A percentile compares a stretch with the other conserved stretches of the same genome.
Evolutionary conservation across 2,797 vertebrate genomes (phyloP).

Genomic region (Cryptoprocta ferox): DNA sequence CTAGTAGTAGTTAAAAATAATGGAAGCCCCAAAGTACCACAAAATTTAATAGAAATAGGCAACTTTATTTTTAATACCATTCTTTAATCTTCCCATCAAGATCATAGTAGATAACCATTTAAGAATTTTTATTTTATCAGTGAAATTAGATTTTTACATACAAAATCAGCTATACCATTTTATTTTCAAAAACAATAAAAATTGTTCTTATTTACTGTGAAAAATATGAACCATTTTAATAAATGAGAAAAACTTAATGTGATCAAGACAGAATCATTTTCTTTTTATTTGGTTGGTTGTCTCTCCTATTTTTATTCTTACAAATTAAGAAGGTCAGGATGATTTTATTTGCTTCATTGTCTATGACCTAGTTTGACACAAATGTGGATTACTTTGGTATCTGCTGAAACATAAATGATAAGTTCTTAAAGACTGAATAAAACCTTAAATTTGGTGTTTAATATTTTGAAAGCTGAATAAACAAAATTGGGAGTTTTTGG

Average conservation of each 20-base stretch:
- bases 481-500: neutral
- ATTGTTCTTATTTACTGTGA: conserved; percentile 68
- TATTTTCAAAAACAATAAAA: conserved; percentile 82
- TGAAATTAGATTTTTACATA: conserved; percentile 79
- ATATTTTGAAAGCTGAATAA: conserved; percentile 54
- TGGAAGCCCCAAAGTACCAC: neutral
- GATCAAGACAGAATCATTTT: conserved; percentile 15
- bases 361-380: neutral
- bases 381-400: conserved; percentile 51
- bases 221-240: conserved; percentile 50
- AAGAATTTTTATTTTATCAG: conserved; percentile 81
- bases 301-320: conserved; percentile 2
- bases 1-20: conserved; percentile 41
- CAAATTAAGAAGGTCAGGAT: neutral
- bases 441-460: neutral
- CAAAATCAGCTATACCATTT: conserved; percentile 65
- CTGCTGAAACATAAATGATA: conserved; percentile 44
- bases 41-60: conserved; percentile 12
- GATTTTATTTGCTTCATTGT: neutral
- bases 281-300: conserved; percentile 3
- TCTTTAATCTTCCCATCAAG: conserved; percentile 35
- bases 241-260: conserved; percentile 44
- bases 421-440: neutral
- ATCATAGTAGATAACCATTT: conserved; percentile 63
- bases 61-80: conserved; percentile 71